Base-by-base conservation (phyloP, 2,888 invertebrate species). In the Acronicta leporina region DNA sequence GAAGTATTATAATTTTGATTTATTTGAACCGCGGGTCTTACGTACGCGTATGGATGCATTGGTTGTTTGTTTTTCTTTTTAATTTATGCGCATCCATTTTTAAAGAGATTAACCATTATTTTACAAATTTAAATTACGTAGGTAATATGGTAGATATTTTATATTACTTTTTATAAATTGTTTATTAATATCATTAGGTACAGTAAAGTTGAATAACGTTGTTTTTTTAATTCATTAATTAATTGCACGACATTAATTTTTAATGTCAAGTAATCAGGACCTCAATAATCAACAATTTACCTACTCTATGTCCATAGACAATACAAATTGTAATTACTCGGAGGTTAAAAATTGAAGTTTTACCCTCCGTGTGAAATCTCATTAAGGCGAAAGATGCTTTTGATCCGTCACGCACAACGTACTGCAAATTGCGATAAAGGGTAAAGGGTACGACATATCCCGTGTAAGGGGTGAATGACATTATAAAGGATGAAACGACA, bases 401-500 rank as follows among this genome's bases (percentile, higher is more conserved):
- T 73, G 74, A 76, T 74, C 80, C 76, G 77, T 77, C 80, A 80
- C 74, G 73, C 70, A 71, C 77, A 75, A 63, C 59, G 61, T 61
- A 56, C 53, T 63, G 33, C 66, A 74, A 68, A 70, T 62, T 49
- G 59, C 60, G 66, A 68, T 73, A 80, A 81, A 79, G 77, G 78
- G 73, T 73, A 64, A 73, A 72, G 80, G 80, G 72, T 73, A 63
- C 59, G 43, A 49, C 56, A 57, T 68, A 72, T 77, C 77, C 71
- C 70, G 60, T 60, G 52, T 48, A 65, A 41, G 63, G 84, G 84
- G 79, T 85, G 81, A 85, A 82, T 74, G 85, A 80, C 83, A 80
- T 78, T 62, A 71, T 79, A 76, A 79, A 83, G 79, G 81, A 85
- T 81, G 77, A 81, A 67, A 79, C 72, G 78, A 80, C 81, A 81